Conservation (phyloP, 2,888 invertebrate species). For the Parnassius orleans region DNA sequence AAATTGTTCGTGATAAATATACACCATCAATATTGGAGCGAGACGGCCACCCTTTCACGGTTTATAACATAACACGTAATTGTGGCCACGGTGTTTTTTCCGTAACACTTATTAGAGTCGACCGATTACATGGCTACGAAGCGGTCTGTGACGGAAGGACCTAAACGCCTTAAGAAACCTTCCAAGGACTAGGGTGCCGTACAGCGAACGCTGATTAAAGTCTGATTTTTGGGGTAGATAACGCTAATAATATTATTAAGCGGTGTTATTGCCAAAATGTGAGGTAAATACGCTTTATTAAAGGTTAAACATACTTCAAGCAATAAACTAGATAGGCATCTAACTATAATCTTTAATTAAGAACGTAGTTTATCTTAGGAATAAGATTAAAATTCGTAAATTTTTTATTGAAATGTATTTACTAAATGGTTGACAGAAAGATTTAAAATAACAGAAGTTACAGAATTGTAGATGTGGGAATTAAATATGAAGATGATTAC, state of each 20-base stretch:
- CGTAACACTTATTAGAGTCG: slow-evolving; percentile 36
- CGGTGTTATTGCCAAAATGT: background rate
- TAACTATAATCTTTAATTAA: slow-evolving; percentile 32
- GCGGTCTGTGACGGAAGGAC: background rate
- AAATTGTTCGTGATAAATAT: slow-evolving; percentile 74
- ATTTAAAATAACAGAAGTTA: background rate
- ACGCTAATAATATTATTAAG: background rate
- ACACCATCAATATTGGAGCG: slow-evolving; percentile 63
- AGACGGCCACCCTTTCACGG: slow-evolving; percentile 58
- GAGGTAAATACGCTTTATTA: background rate
- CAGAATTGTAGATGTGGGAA: background rate
- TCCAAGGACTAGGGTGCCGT: background rate
- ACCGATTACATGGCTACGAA: slow-evolving; percentile 35
- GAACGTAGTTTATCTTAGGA: too few relatives aligned
- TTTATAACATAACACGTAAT: slow-evolving; percentile 54
- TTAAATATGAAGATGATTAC: background rate
- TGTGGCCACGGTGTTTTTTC: slow-evolving; percentile 49
- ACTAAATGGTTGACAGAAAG: too few relatives aligned
- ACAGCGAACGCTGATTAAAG: background rate
- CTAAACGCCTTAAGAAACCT: background rate
- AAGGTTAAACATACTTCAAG: background rate
- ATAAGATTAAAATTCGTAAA: too few relatives aligned
- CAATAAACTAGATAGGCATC: slow-evolving; percentile 38
- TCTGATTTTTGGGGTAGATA: slow-evolving; percentile 4
- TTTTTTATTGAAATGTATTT: too few relatives aligned